Evolutionary conservation across 2,888 invertebrate species (phyloP).

Genomic region (Drosophila suboccidentalis): DNA sequence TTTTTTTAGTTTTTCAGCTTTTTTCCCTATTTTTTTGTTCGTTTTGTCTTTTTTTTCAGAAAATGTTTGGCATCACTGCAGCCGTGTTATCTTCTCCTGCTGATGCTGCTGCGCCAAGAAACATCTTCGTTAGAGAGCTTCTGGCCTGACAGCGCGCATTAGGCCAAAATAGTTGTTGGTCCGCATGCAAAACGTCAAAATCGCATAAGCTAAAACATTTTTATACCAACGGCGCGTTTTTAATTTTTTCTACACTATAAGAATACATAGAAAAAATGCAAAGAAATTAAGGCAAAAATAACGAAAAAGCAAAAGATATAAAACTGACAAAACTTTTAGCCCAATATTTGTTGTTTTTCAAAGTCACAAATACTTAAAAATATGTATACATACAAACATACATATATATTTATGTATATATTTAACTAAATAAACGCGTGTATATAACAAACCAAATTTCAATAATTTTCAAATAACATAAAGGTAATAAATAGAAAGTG

Average conservation of each 20-base stretch:
- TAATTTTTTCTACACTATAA: slow-evolving; percentile 75
- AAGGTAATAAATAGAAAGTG: slow-evolving; percentile 56
- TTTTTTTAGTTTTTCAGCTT: too few relatives aligned
- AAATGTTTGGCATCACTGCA: too few relatives aligned
- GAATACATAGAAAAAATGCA: slow-evolving; percentile 54
- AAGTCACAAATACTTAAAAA: slow-evolving; percentile 29
- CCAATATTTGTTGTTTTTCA: slow-evolving; percentile 46
- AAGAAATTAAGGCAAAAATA: slow-evolving; percentile 37
- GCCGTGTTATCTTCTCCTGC: slow-evolving; percentile 46
- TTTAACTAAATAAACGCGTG: slow-evolving; percentile 66
- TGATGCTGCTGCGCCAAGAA: slow-evolving; percentile 45
- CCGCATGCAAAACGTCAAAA: slow-evolving; percentile 85
- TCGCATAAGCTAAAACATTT: slow-evolving; percentile 82
- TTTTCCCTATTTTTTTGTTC: too few relatives aligned
- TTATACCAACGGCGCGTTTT: slow-evolving; percentile 84
- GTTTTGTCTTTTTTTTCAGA: too few relatives aligned
- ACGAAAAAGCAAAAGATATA: slow-evolving; percentile 35
- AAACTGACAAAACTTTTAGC: slow-evolving; percentile 48
- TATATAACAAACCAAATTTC: slow-evolving; percentile 69
- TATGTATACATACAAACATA: slow-evolving; percentile 36
- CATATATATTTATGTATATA: slow-evolving; percentile 42
- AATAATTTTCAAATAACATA: slow-evolving; percentile 70
- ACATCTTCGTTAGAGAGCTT: slow-evolving; percentile 70
- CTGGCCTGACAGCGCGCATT: slow-evolving; percentile 73
- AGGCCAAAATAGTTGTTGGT: slow-evolving; percentile 84